Evolutionary conservation across 2,113 vertebrate species (phyloP), one percentile per base, ranked within the genome.

Genomic region (Corythoichthys intestinalis): DNA sequence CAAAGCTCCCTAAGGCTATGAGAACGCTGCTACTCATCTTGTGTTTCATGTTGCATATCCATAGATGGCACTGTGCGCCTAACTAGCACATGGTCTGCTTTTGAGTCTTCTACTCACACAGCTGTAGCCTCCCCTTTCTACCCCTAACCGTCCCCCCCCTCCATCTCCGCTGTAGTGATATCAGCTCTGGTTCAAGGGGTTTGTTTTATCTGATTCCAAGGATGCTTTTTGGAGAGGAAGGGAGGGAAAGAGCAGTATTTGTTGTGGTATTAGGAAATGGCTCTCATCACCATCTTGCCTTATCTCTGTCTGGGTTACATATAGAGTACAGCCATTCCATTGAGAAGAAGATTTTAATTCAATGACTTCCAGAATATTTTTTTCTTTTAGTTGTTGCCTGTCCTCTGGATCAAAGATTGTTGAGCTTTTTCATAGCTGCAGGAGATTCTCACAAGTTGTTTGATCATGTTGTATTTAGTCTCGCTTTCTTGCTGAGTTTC

Each of bases 51-150:
- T 77, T 39, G 65, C 50, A 69, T 44, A 84, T 85, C 90, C 78
- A 88, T 91, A 92, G 91, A 87, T 88, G 91, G 91, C 92, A 91
- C 89, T 90, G 86, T 86, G 84, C 66, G 70, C 89, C 88, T 88
- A 85, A 77, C 66, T 89, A 83, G 75, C 69, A 68, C 70, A 70
- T 61, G 71, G 57, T 49, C 34, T n/a, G 57, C 52, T 74, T 77
- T 83, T 58, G 70, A 68, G 2, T 37, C 34, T 58, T 68, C 20
- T 56, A 54, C 65, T 63, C 66, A 78, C 60, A 68, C 67, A 67
- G 58, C 68, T 65, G 61, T 17, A 10, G 38, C 39, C 13, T 14
- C 2, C 17, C 13, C 47, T 44, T 39, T 38, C 28, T 9, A 38
- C 67, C 64, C 56, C 46, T 44, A 15, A 7, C 38, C 59, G 7